Evolutionary conservation across 1,140 invertebrate genomes (phyloP).

Genomic region (Muscidifurax raptorellus): DNA sequence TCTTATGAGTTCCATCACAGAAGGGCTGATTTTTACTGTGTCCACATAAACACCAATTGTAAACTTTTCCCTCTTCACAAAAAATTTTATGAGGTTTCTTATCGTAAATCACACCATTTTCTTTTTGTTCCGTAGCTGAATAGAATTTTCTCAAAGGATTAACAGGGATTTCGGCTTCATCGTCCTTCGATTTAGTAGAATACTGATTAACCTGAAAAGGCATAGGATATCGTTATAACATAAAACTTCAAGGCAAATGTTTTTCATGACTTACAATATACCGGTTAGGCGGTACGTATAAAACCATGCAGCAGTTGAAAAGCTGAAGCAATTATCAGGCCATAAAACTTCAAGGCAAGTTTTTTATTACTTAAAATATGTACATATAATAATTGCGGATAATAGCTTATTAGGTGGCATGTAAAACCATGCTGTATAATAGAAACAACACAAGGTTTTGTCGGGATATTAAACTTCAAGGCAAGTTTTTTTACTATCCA

Average conservation of each 20-base stretch:
- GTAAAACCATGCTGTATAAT: neutral
- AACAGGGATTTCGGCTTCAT: conserved; percentile 77
- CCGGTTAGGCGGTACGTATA: neutral
- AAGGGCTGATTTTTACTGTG: conserved; percentile 93
- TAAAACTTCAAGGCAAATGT: neutral
- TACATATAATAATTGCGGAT: neutral
- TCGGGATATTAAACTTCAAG: no score
- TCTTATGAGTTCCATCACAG: conserved; percentile 95
- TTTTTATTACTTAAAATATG: neutral
- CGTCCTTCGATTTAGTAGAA: conserved; percentile 38
- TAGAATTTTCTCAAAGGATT: conserved; percentile 80
- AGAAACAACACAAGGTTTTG: no score
- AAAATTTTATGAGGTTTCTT: conserved; percentile 91
- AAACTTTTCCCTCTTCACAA: conserved; percentile 87
- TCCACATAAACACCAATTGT: conserved; percentile 96
- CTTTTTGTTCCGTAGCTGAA: conserved; percentile 78
- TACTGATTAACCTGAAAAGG: neutral
- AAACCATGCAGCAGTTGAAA: neutral
- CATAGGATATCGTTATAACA: neutral
- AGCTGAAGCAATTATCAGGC: neutral
- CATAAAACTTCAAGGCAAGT: neutral
- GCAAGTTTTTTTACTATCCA: no score
- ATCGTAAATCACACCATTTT: conserved; percentile 87
- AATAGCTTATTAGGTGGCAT: neutral
- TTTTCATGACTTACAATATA: neutral